Evolutionary conservation across 2,113 vertebrate species (phyloP).

Genomic region (Cardinalis cardinalis): DNA sequence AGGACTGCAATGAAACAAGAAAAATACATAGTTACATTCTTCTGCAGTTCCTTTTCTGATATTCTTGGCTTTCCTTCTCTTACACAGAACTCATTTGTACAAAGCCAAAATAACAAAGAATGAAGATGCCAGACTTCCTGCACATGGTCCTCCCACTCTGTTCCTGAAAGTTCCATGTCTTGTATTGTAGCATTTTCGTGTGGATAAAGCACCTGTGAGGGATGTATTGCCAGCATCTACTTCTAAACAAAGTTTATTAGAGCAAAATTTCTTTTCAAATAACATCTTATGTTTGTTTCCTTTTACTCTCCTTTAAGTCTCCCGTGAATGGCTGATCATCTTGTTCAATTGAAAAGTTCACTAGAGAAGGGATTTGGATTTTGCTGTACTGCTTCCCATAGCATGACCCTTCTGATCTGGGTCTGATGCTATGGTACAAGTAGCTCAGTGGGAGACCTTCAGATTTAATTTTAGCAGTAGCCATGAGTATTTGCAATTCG

Average conservation of each 20-base stretch:
- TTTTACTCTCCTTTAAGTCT: not conserved
- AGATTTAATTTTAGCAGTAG: not conserved
- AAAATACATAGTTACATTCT: slow-evolving; percentile 41
- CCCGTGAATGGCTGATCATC: fast-evolving
- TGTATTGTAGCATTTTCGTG: not conserved
- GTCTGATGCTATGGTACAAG: not conserved
- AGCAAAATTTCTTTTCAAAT: not conserved
- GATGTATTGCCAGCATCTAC: not conserved
- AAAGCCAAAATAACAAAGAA: not conserved
- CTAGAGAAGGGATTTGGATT: not conserved
- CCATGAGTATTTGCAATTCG: not conserved
- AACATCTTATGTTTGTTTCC: not conserved
- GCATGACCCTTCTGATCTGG: fast-evolving
- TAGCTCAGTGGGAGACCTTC: not conserved
- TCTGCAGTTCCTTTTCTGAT: slow-evolving; percentile 6
- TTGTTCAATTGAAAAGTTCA: not conserved
- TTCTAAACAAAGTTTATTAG: not conserved
- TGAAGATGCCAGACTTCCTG: not conserved
- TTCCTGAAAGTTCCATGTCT: not conserved
- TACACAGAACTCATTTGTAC: not conserved
- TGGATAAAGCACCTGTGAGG: not conserved
- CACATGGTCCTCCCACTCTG: not conserved
- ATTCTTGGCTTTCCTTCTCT: slow-evolving; percentile 19
- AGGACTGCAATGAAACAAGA: slow-evolving; percentile 19
- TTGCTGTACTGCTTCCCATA: not conserved